phyloP scores from a whole-genome alignment of 2,888 invertebrate genomes.

The Byasa hedistus region DNA sequence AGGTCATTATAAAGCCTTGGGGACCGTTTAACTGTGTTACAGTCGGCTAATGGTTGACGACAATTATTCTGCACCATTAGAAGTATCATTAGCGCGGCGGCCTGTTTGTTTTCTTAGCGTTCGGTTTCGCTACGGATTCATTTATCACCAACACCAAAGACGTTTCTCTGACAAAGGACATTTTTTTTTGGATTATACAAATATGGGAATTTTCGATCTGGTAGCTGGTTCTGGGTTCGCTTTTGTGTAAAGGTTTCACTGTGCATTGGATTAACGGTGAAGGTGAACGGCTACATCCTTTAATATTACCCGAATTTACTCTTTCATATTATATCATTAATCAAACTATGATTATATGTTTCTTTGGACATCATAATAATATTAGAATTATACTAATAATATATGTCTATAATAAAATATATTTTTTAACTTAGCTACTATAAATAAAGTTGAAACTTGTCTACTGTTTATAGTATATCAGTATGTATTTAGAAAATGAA shows the following conservation, averaged over 20 bases:
- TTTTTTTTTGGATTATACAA: slow-evolving; percentile 64
- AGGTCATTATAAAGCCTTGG: slow-evolving; percentile 61
- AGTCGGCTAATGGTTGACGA: slow-evolving; percentile 59
- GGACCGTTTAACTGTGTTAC: slow-evolving; percentile 50
- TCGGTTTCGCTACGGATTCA: slow-evolving; percentile 55
- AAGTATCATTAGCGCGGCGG: slow-evolving; percentile 62
- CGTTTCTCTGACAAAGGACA: slow-evolving; percentile 60
- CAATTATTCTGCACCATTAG: slow-evolving; percentile 72
- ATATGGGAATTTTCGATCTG: slow-evolving; percentile 58
- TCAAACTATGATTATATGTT: no score
- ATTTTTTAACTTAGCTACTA: no score
- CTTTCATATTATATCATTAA: background rate
- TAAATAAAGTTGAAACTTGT: no score
- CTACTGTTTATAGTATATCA: no score
- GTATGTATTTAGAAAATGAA: no score
- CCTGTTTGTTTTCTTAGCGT: slow-evolving; percentile 67
- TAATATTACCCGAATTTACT: background rate
- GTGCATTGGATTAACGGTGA: slow-evolving; percentile 30
- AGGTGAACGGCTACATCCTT: background rate
- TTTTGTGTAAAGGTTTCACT: slow-evolving; percentile 15
- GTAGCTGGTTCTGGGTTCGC: slow-evolving; percentile 26
- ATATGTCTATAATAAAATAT: no score
- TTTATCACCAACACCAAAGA: slow-evolving; percentile 57
- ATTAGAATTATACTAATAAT: no score
- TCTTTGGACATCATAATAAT: no score